Evolutionary conservation across 35 echinoderm and acorn worm genomes (phyloP).

Genomic region (Apostichopus parvimensis): DNA sequence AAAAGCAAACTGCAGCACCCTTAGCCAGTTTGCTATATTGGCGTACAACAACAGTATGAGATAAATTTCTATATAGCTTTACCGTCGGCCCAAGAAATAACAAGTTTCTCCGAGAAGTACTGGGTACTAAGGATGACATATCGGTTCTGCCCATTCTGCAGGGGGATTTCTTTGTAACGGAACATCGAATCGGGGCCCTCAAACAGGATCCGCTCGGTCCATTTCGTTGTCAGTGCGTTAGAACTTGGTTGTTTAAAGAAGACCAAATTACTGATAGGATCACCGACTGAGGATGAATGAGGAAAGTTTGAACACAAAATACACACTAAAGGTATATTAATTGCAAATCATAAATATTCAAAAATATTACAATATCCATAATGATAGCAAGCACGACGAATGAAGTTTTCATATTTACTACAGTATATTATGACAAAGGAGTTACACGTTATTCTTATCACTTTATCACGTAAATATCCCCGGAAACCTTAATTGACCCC

Average conservation of each 20-base stretch:
- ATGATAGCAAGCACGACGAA: too few relatives aligned
- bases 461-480: too few relatives aligned
- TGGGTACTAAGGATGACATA: conserved; percentile 73
- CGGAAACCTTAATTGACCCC: too few relatives aligned
- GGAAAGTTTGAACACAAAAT: not conserved
- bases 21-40: too few relatives aligned
- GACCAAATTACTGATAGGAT: conserved; percentile 51
- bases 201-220: conserved; percentile 60
- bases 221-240: conserved; percentile 15
- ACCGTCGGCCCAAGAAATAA: conserved; percentile 82
- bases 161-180: conserved; percentile 59
- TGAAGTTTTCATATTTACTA: too few relatives aligned
- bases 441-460: too few relatives aligned
- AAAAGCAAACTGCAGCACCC: too few relatives aligned
- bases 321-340: too few relatives aligned
- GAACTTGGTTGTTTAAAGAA: conserved; percentile 70
- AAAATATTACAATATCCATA: too few relatives aligned
- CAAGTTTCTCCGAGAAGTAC: conserved; percentile 81
- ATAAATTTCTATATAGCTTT: not conserved
- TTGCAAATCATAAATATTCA: too few relatives aligned
- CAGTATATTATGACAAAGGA: too few relatives aligned
- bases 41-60: too few relatives aligned
- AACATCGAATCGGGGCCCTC: conserved; percentile 76
- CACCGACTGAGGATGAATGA: not conserved
- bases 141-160: conserved; percentile 16